Base-by-base conservation (phyloP, 2,888 invertebrate species). In the Tortricodes alternella region DNA sequence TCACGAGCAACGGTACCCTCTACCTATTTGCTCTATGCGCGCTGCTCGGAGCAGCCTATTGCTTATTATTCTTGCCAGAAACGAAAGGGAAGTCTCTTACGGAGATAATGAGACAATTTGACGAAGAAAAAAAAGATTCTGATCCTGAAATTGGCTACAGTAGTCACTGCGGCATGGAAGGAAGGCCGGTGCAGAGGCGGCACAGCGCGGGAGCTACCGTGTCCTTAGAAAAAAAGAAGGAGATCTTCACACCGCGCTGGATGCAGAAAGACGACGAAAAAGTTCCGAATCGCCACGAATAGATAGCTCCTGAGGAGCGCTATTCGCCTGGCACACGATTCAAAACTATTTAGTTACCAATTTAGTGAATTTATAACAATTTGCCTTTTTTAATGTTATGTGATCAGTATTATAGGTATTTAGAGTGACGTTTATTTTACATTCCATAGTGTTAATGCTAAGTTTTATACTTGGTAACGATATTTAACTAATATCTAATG, bases 61-160 rank as follows among this genome's bases (percentile, higher is more conserved):
- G 93, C 29, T 78, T 89, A 24, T 76, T 92, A 0, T 90, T 94
- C 65, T 78, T 95, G 1, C 94, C 94, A 2, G 95, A 95, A 78
- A 95, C 95, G 0, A 93, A 93, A 67, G 94, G 94, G 8, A 93
- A 93, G 65, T 92, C 92, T 41, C 78, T 95, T 60, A 91, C 91
- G 44, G 94, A 95, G 68, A 95, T 95, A 9, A 94, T 94, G 84
- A 91, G 83, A 58, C 89, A 89, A 58, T 94, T 94, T 60, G 92
- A 92, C 46, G 88, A 84, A 3, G 86, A 84, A 15, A 85, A 81
- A 68, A 81, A 80, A 52, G 80, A 83, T 0, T 53, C 62, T 19
- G 86, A 85, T 29, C 86, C 90, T 1, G 87, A 89, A 65, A 62
- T 68, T 1, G 87, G 85, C 3, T 79, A 70, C 49, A 77, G 76